Evolutionary conservation across 2,888 invertebrate species (phyloP), one percentile per base, ranked within the genome.

Genomic region (Drosophila monieri): DNA sequence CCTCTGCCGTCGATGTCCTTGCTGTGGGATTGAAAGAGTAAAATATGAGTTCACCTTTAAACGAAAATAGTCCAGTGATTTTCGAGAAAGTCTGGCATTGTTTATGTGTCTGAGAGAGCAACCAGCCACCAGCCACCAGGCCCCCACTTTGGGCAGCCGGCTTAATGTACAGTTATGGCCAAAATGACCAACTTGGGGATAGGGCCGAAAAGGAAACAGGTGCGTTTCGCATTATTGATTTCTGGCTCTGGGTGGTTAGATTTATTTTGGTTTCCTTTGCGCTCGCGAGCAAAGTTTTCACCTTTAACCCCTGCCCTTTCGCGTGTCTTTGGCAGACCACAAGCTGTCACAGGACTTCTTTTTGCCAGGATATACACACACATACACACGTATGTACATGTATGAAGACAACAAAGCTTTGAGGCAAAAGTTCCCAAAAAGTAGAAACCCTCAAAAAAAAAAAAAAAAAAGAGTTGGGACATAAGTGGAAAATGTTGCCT

Each of bases 311-410:
- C 35, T n/a, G 35, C 35, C 35, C 35, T 35, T 35, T 35, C n/a
- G 35, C n/a, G 81, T 88, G 88, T 88, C 88, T 75, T 72, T 43
- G 74, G 85, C 89, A 89, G 88, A 89, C 88, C 88, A 85, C 89
- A 88, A 87, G 87, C 80, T 88, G 88, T 88, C 88, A 85, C 77
- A 85, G 71, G 76, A 77, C 69, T 71, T 59, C 14, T 35, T n/a
- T 35, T n/a, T 35, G 35, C 35, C n/a, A n/a, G 35, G 35, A 32
- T 32, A 32, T n/a, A 6, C 35, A 14, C 35, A 35, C 35, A 35
- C 35, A 35, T 1, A 14, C 5, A 14, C 5, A 32, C 6, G n/a
- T 6, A 6, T n/a, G 6, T 46, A 18, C 39, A 14, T 14, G 32
- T 12, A 35, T 23, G 52, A 62, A 41, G 70, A 43, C 62, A 69